Conservation (phyloP, 2,888 invertebrate genomes). For the Catocala sponsa region DNA sequence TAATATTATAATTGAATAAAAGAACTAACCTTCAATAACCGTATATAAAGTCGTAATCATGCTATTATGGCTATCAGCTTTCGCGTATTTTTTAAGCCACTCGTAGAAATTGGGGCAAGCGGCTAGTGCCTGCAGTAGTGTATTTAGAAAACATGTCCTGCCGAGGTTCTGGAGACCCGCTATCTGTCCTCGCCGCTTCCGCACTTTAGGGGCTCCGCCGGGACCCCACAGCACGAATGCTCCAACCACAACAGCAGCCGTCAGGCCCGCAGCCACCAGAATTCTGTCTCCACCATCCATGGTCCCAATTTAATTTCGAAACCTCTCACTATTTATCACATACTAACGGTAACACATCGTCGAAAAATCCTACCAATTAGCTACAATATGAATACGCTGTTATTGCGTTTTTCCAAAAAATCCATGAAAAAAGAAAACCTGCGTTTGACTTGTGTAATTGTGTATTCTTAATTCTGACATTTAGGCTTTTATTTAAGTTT, state of each 20-base stretch:
- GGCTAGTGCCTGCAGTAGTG: slow-evolving; percentile 95
- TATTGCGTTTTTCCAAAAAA: slow-evolving; percentile 39
- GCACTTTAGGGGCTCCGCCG: slow-evolving; percentile 88
- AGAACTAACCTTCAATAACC: slow-evolving; percentile 90
- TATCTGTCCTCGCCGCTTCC: slow-evolving; percentile 91
- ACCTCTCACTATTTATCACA: slow-evolving; percentile 45
- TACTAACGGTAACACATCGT: slow-evolving; percentile 42
- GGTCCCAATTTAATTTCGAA: slow-evolving; percentile 47
- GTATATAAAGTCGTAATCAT: slow-evolving; percentile 92
- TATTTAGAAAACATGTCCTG: slow-evolving; percentile 97
- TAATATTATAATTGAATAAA: background rate
- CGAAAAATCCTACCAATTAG: slow-evolving; percentile 22
- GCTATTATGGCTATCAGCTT: slow-evolving; percentile 89
- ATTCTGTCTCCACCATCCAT: slow-evolving; percentile 93
- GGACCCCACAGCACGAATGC: slow-evolving; percentile 95
- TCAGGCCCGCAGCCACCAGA: slow-evolving; percentile 93
- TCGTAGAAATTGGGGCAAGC: slow-evolving; percentile 94
- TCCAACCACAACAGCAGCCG: slow-evolving; percentile 94
- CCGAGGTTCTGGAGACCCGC: slow-evolving; percentile 97
- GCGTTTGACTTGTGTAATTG: slow-evolving; percentile 40
- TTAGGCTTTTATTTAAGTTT: slow-evolving; percentile 25
- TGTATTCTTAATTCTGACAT: slow-evolving; percentile 46
- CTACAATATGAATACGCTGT: slow-evolving; percentile 32
- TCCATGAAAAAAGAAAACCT: slow-evolving; percentile 38
- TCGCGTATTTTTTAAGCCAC: slow-evolving; percentile 92